These are phyloP conservation scores for Anguilla obscura DNA, from an alignment of 2,797 vertebrate genomes.

Conservation along the genomic window DNA sequence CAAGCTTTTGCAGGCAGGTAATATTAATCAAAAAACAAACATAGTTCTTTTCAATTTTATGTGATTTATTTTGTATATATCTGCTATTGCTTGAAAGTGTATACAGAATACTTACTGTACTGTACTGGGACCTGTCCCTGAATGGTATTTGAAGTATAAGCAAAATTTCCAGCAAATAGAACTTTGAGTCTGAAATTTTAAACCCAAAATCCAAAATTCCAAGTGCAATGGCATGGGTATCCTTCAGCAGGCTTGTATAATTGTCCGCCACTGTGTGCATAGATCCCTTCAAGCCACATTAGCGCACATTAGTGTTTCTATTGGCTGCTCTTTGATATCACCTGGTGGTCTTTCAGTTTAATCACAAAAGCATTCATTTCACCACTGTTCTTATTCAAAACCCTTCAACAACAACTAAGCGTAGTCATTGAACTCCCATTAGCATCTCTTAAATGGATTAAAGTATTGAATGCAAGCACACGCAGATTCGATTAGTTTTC, in stretches of 20 bases:
- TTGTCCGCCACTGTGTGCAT: not conserved
- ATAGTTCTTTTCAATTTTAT: too few relatives aligned
- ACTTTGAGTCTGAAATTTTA: not conserved
- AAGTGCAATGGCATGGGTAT: not conserved
- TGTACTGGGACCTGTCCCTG: not conserved
- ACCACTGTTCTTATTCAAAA: not conserved
- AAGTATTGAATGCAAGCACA: not conserved
- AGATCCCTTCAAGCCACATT: not conserved
- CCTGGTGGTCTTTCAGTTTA: conserved; percentile 32
- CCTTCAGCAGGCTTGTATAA: not conserved
- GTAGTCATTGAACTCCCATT: conserved; percentile 12
- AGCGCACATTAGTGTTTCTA: not conserved
- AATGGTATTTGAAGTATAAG: not conserved
- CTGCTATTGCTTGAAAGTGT: not conserved
- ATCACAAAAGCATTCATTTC: not conserved
- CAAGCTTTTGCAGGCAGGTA: too few relatives aligned
- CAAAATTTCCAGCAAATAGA: not conserved
- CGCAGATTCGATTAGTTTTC: conserved; percentile 1
- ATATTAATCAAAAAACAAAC: not conserved
- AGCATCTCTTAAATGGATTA: conserved; percentile 19
- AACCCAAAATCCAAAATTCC: not conserved
- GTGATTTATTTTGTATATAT: not conserved
- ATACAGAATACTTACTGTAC: not conserved
- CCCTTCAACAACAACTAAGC: not conserved
- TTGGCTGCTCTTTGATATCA: conserved; percentile 1